These are phyloP conservation scores for Bicyclus anynana DNA, from an alignment of 1,140 invertebrate species.

Conservation along the genomic window DNA sequence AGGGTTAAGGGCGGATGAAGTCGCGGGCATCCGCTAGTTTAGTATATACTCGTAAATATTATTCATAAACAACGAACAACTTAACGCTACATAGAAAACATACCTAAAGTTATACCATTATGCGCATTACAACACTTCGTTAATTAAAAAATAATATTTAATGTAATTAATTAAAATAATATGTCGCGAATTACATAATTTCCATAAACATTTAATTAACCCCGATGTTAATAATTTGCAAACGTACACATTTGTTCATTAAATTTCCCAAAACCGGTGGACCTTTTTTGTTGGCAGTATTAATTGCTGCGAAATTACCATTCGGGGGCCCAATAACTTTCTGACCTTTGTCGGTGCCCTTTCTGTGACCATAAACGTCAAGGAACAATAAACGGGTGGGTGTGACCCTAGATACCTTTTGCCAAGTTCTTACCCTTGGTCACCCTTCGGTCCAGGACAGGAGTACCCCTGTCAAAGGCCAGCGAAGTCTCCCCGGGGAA, in stretches of 20 bases:
- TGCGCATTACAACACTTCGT: too few relatives aligned
- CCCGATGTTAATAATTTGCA: not conserved
- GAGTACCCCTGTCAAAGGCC: conserved; percentile 70
- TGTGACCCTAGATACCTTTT: conserved; percentile 61
- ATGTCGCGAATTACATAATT: too few relatives aligned
- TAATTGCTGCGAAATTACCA: conserved; percentile 60
- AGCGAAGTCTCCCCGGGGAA: conserved; percentile 60
- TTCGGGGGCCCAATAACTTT: conserved; percentile 29
- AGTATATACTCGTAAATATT: too few relatives aligned
- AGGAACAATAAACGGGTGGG: conserved; percentile 65
- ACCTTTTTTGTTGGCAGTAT: conserved; percentile 42
- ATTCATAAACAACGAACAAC: too few relatives aligned
- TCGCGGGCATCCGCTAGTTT: too few relatives aligned
- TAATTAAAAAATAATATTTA: too few relatives aligned
- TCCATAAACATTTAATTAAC: not conserved
- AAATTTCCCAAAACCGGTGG: not conserved
- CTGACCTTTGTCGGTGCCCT: conserved; percentile 59
- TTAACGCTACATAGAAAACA: too few relatives aligned
- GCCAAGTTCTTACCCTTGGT: conserved; percentile 55
- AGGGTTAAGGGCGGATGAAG: too few relatives aligned
- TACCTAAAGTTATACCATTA: too few relatives aligned
- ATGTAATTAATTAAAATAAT: too few relatives aligned
- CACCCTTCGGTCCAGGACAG: conserved; percentile 62
- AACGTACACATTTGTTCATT: not conserved
- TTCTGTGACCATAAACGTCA: conserved; percentile 72